Conservation (phyloP, 2,888 invertebrate genomes). For the Dolichomitus sp. region DNA sequence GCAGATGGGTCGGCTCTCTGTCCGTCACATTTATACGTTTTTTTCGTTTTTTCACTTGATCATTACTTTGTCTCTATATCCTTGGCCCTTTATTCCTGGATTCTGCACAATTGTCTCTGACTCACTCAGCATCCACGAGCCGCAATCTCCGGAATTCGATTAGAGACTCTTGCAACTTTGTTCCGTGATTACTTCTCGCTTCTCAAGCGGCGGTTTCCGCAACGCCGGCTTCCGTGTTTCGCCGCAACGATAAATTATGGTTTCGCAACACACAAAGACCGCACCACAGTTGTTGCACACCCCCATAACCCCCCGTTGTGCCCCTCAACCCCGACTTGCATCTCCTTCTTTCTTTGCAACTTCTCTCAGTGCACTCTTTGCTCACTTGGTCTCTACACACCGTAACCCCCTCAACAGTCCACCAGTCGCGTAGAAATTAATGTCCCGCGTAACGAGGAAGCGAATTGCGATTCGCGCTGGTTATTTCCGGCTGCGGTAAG, state of each 20-base stretch:
- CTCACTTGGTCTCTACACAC: slow-evolving; percentile 38
- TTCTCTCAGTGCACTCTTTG: slow-evolving; percentile 30
- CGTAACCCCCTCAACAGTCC: slow-evolving; percentile 28
- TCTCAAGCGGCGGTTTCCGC: slow-evolving; percentile 47
- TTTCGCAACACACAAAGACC: slow-evolving; percentile 52
- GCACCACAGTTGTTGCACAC: slow-evolving; percentile 10
- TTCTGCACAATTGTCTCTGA: not conserved
- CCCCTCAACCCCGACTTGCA: not conserved
- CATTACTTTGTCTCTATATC: not conserved
- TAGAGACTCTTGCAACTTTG: slow-evolving; percentile 64
- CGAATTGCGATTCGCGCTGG: slow-evolving; percentile 59
- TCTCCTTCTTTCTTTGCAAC: slow-evolving; percentile 1
- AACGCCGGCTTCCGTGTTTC: slow-evolving; percentile 32
- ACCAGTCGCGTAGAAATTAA: slow-evolving; percentile 63
- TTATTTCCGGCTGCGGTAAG: slow-evolving; percentile 59
- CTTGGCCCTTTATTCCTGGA: slow-evolving; percentile 23
- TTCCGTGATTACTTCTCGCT: slow-evolving; percentile 66
- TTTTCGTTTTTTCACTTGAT: slow-evolving; percentile 25
- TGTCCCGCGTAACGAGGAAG: slow-evolving; percentile 67
- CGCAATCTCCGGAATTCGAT: slow-evolving; percentile 66
- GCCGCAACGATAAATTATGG: slow-evolving; percentile 60
- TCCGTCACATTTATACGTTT: slow-evolving; percentile 15
- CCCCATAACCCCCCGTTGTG: not conserved
- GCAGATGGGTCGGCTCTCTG: slow-evolving; percentile 27
- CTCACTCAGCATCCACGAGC: slow-evolving; percentile 13